These are phyloP conservation scores for Pocillopora damicornis DNA, from an alignment of 64 coral and sea anemone species.

Conservation along the genomic window DNA sequence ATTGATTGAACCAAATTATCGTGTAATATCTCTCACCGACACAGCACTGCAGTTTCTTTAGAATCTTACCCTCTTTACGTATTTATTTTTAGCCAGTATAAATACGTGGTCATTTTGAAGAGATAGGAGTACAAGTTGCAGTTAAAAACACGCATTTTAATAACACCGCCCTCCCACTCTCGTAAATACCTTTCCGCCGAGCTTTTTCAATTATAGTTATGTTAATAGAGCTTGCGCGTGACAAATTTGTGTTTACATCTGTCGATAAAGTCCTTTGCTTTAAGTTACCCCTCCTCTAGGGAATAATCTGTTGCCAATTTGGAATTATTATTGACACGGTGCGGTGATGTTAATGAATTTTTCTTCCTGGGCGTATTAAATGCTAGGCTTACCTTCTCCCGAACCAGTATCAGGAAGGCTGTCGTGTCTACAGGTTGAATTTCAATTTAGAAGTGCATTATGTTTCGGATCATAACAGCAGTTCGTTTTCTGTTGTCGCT, in stretches of 20 bases:
- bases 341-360: background rate
- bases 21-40: too few species aligned
- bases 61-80: too few species aligned
- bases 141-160: background rate
- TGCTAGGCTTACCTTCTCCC: background rate
- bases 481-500: background rate
- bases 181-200: background rate
- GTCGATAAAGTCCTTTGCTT: slow-evolving; percentile 14
- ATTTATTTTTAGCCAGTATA: too few species aligned
- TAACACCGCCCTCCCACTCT: background rate
- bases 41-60: too few species aligned
- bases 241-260: slow-evolving; percentile 5
- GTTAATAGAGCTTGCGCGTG: background rate
- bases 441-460: too few species aligned
- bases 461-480: background rate
- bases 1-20: too few species aligned
- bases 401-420: background rate
- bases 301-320: slow-evolving; percentile 11
- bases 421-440: background rate
- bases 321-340: background rate
- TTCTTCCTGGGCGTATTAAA: background rate
- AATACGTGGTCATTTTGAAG: too few species aligned
- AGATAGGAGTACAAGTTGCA: too few species aligned
- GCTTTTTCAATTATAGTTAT: background rate
- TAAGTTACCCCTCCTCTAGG: slow-evolving; percentile 9